These are phyloP conservation scores for Rhineura floridana DNA, from an alignment of 2,113 vertebrate species.

Conservation along the genomic window DNA sequence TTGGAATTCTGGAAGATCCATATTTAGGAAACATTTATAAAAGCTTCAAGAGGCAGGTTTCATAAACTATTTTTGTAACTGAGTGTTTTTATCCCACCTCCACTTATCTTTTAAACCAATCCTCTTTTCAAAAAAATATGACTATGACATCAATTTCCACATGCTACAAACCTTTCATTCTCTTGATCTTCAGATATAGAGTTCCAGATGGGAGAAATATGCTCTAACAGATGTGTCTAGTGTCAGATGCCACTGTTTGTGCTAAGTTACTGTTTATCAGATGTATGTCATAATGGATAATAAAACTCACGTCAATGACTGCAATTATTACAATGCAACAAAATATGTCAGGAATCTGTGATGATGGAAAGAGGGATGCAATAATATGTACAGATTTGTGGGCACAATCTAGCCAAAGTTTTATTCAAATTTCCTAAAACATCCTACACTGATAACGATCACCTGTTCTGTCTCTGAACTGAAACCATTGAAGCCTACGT, in stretches of 20 bases:
- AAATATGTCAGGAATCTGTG: neutral
- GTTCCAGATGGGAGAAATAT: neutral
- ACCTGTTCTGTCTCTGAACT: neutral
- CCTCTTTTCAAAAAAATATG: slow-evolving; percentile 1
- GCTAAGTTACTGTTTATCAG: slow-evolving; percentile 9
- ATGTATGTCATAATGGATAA: neutral
- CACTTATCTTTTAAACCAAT: slow-evolving; percentile 7
- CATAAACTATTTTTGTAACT: neutral
- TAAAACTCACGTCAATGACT: neutral
- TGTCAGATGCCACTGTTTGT: slow-evolving; percentile 8
- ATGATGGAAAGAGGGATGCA: neutral
- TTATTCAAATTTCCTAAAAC: neutral
- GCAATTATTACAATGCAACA: neutral
- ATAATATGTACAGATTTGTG: neutral
- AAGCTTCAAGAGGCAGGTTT: neutral
- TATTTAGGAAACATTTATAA: neutral
- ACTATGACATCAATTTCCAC: neutral
- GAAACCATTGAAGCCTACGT: neutral
- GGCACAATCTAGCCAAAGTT: neutral
- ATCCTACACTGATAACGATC: neutral
- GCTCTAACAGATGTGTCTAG: neutral
- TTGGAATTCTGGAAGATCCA: neutral
- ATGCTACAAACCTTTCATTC: neutral
- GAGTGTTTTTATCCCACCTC: slow-evolving; percentile 5
- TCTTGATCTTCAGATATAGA: slow-evolving; percentile 6